Base-by-base conservation (phyloP, 2,888 invertebrate species). In the Lampropteryx suffumata region DNA sequence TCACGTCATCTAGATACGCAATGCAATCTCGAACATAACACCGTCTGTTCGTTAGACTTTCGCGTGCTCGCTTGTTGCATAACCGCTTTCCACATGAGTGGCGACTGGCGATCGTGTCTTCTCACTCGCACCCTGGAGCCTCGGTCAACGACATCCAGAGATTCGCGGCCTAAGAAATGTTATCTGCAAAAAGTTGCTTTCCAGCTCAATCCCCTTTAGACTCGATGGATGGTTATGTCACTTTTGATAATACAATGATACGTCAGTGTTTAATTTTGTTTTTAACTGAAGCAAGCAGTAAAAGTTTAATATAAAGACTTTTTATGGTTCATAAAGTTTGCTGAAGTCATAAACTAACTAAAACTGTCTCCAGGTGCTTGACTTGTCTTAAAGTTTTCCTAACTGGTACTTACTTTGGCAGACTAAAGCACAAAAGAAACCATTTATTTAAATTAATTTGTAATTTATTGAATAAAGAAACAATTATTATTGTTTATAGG, bases 61-160 rank as follows among this genome's bases (percentile, higher is more conserved):
- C 87, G 82, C 85, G 80, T 79, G 76, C 72, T 69, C 75, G 70
- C 69, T 71, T 75, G 82, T 88, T 87, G 83, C 87, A 84, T 88
- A 87, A 87, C 85, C 80, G 85, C 87, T 87, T 87, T 86, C 86
- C 86, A 85, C 85, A 73, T 69, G 86, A 84, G 81, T 73, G 82
- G 69, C 70, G 70, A 67, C 77, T 73, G 82, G 69, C 70, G 70
- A 67, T 78, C 75, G 70, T 71, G 76, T 71, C 70, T 67, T 81
- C 83, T 74, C 82, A 64, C 78, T 79, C 79, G 71, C 82, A 69
- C 80, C 79, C 79, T 78, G 80, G 79, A 77, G 69, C 75, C 69
- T 72, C 82, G 88, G 88, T 85, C 88, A 76, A 78, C 82, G 86
- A 88, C 88, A 73, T 76, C 77, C 81, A 73, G 73, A 79, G 75